phyloP scores from a whole-genome alignment of 1,140 invertebrate genomes.

The Cylas formicarius region DNA sequence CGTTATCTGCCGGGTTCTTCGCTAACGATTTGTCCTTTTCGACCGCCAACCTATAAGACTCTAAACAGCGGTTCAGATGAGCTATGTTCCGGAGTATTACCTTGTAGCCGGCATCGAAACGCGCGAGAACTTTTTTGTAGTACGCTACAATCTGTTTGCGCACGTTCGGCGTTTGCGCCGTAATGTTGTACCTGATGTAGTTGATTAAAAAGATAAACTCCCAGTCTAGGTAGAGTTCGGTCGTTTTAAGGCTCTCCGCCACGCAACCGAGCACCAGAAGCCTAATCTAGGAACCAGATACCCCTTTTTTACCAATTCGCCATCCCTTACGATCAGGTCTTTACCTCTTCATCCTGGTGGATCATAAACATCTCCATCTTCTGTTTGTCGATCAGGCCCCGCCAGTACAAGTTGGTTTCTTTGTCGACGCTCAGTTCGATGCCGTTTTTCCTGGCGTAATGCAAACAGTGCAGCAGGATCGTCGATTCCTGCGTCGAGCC shows the following conservation, averaged over 20 bases:
- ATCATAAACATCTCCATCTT: conserved; percentile 35
- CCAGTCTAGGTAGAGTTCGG: conserved; percentile 52
- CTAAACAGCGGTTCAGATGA: conserved; percentile 12
- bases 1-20: conserved; percentile 1
- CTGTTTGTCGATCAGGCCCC: conserved; percentile 40
- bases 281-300: conserved; percentile 36
- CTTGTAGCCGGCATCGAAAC: conserved; percentile 28
- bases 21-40: too few species aligned
- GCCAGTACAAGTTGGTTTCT: conserved; percentile 38
- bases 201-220: conserved; percentile 63
- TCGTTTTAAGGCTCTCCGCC: conserved; percentile 67
- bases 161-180: conserved; percentile 59
- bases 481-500: conserved; percentile 27
- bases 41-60: too few species aligned
- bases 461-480: conserved; percentile 31
- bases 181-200: conserved; percentile 64
- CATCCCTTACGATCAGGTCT: not conserved
- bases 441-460: conserved; percentile 41
- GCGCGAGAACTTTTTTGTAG: conserved; percentile 55
- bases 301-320: conserved; percentile 2
- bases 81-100: conserved; percentile 23
- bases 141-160: conserved; percentile 52
- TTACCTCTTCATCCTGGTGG: conserved; percentile 34
- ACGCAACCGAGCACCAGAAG: conserved; percentile 58
- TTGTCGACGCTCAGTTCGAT: conserved; percentile 37